Evolutionary conservation across 2,797 vertebrate species (phyloP).

Genomic region (Saguinus oedipus): DNA sequence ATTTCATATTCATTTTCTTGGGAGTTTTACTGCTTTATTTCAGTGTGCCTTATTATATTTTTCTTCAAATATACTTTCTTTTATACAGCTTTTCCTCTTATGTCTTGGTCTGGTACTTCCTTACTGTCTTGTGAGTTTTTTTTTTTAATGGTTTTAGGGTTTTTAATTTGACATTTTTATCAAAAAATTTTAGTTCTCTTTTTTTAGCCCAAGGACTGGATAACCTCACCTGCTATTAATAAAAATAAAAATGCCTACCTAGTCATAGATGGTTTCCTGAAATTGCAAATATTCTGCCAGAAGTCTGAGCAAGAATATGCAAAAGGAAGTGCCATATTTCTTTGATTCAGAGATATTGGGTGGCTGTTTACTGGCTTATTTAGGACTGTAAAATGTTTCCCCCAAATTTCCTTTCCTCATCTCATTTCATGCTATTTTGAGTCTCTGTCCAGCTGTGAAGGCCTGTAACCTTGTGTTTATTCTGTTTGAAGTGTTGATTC

Average conservation of each 20-base stretch:
- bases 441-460: not conserved
- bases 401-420: not conserved
- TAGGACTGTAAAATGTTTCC: not conserved
- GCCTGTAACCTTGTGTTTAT: not conserved
- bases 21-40: constrained; percentile 34
- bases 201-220: not conserved
- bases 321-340: not conserved
- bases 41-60: not conserved
- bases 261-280: not conserved
- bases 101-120: not conserved
- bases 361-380: not conserved
- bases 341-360: not conserved
- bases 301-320: not conserved
- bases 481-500: not conserved
- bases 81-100: not conserved
- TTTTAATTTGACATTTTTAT: not conserved
- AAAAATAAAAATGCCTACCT: not conserved
- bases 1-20: constrained; percentile 8
- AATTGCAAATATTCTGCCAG: not conserved
- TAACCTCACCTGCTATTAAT: constrained; percentile 7
- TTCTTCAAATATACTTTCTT: not conserved
- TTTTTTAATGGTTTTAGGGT: not conserved
- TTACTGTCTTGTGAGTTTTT: not conserved
- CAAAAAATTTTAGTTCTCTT: constrained; percentile 11
- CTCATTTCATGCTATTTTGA: not conserved